Conservation (phyloP, 1,140 invertebrate species). For the Rhagoletis pomonella region DNA sequence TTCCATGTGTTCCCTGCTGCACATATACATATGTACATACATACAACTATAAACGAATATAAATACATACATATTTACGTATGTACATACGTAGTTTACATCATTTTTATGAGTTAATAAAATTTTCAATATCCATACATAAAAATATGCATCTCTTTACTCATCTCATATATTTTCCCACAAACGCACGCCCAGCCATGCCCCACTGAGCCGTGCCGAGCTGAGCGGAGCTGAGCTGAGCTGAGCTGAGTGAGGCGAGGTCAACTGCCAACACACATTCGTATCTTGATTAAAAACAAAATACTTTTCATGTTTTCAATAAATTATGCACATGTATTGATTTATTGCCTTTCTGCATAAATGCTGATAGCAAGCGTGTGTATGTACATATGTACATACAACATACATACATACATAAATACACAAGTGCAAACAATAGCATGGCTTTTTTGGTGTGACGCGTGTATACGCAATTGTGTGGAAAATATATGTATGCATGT, state of each 20-base stretch:
- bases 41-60: background rate
- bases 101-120: constrained; percentile 47
- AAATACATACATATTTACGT: background rate
- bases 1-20: constrained; percentile 36
- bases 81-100: background rate
- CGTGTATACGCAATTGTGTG: background rate
- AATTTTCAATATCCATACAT: constrained; percentile 13
- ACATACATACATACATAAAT: too few species aligned
- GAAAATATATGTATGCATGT: constrained; percentile 15
- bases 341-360: background rate
- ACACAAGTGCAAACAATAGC: background rate
- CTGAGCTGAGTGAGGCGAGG: background rate
- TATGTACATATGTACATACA: too few species aligned
- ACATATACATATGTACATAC: background rate
- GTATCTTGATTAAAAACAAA: background rate
- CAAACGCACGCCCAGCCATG: background rate
- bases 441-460: background rate
- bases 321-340: constrained; percentile 25
- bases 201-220: background rate
- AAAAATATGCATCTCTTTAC: constrained; percentile 45
- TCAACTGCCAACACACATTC: background rate
- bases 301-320: background rate
- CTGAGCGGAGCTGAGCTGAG: too few species aligned
- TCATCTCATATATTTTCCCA: constrained; percentile 7
- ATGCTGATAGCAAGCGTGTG: background rate